These are phyloP conservation scores for Rotaria macrura DNA, from an alignment of 2,888 invertebrate species.

Conservation along the genomic window DNA sequence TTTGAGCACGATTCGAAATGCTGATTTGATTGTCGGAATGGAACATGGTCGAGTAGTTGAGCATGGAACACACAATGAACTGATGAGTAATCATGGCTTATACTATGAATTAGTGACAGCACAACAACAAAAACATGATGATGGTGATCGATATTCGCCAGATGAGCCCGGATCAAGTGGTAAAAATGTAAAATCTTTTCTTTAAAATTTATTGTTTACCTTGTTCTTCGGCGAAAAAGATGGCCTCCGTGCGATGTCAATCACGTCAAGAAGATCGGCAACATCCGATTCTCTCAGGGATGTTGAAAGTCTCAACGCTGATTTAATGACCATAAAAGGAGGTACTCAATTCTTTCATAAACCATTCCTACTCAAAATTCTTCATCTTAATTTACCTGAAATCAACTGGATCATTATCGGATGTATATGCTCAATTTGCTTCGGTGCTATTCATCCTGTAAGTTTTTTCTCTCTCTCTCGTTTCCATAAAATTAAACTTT, in stretches of 20 bases:
- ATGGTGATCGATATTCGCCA: conserved; percentile 26
- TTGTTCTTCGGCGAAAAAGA: no score
- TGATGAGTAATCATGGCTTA: background rate
- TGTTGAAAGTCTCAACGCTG: no score
- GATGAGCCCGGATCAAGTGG: no score
- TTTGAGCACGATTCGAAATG: conserved; percentile 51
- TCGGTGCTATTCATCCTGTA: background rate
- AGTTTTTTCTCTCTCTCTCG: background rate
- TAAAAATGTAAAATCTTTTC: no score
- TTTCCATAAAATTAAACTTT: background rate
- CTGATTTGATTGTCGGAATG: conserved; percentile 60
- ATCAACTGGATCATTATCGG: background rate
- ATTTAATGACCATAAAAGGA: no score
- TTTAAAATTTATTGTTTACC: no score
- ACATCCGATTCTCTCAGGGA: no score
- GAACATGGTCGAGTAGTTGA: conserved; percentile 29
- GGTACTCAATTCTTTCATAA: background rate
- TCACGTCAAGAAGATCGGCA: no score
- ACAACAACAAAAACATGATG: conserved; percentile 32
- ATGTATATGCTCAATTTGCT: background rate
- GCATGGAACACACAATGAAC: background rate
- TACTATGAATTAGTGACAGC: conserved; percentile 2
- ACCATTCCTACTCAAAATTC: background rate
- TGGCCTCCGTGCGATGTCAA: no score
- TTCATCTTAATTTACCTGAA: background rate